Percentiles rank a stretch among this genome's conserved stretches.
Evolutionary conservation across 2,888 invertebrate species (phyloP).

Genomic region (Actias luna): DNA sequence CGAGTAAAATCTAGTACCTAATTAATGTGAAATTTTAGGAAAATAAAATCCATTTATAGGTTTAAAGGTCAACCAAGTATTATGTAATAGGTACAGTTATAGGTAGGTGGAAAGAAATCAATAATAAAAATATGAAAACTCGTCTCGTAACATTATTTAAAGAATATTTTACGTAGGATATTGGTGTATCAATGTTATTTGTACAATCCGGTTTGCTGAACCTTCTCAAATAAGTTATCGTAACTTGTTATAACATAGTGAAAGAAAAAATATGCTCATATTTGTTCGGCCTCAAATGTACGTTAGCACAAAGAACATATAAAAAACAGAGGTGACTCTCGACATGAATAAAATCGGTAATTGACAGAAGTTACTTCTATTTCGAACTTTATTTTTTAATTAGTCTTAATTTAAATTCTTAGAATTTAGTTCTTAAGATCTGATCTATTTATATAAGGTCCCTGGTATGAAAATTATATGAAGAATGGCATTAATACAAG

Average conservation of each 20-base stretch:
- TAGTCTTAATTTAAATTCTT: too few relatives aligned
- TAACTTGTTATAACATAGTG: slow-evolving; percentile 58
- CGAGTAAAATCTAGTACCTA: too few relatives aligned
- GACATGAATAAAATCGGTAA: neutral
- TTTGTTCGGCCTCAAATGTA: slow-evolving; percentile 56
- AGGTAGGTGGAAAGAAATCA: neutral
- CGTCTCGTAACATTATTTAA: slow-evolving; percentile 24
- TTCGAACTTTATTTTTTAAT: neutral
- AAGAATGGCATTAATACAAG: too few relatives aligned
- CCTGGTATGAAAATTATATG: too few relatives aligned
- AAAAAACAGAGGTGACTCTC: slow-evolving; percentile 24
- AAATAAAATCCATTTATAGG: neutral
- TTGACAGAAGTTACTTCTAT: neutral
- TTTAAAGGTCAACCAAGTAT: neutral
- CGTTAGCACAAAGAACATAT: slow-evolving; percentile 34
- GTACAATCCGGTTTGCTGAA: slow-evolving; percentile 51
- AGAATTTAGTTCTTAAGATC: too few relatives aligned
- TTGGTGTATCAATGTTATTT: slow-evolving; percentile 57
- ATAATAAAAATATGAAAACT: slow-evolving; percentile 1
- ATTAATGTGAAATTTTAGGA: too few relatives aligned
- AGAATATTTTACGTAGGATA: slow-evolving; percentile 44
- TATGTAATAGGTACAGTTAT: neutral
- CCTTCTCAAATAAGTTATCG: slow-evolving; percentile 64
- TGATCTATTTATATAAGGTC: too few relatives aligned
- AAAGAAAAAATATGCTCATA: slow-evolving; percentile 58